Percentiles rank a stretch among this genome's conserved stretches.
Evolutionary conservation across 2,888 invertebrate species (phyloP).

Genomic region (Coelinius sp.): DNA sequence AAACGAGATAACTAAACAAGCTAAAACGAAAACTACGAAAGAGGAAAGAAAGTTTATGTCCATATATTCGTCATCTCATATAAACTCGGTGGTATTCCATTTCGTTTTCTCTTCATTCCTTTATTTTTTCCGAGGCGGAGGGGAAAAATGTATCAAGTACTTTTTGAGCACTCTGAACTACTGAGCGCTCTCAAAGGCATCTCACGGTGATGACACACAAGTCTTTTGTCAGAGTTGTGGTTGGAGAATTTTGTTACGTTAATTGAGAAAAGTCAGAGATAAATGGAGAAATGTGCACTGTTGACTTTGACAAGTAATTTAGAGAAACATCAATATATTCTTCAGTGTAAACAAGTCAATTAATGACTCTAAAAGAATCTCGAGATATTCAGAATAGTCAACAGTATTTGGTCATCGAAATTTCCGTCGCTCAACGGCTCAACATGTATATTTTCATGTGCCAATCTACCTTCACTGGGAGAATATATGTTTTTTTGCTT

Average conservation of each 20-base stretch:
- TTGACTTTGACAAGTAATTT: neutral
- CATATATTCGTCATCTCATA: slow-evolving; percentile 22
- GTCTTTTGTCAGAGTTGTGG: neutral
- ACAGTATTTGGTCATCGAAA: neutral
- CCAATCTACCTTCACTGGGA: neutral
- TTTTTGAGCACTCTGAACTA: slow-evolving; percentile 13
- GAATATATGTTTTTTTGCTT: neutral
- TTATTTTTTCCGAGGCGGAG: neutral
- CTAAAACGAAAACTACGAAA: neutral
- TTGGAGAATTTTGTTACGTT: neutral
- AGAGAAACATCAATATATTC: neutral
- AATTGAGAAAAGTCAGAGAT: neutral
- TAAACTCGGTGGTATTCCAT: neutral
- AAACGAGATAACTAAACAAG: neutral
- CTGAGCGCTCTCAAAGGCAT: slow-evolving; percentile 23
- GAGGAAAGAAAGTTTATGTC: neutral
- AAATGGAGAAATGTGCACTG: neutral
- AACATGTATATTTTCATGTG: neutral
- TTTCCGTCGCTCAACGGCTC: neutral
- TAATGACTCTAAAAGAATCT: neutral
- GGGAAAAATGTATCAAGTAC: slow-evolving; percentile 27
- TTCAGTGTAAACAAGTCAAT: neutral
- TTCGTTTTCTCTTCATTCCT: neutral
- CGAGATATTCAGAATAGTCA: neutral
- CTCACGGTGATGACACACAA: slow-evolving; percentile 19